A percentile compares a stretch with the other conserved stretches of the same genome.
phyloP scores from a whole-genome alignment of 2,888 invertebrate genomes.

The Strigamia maritima region DNA sequence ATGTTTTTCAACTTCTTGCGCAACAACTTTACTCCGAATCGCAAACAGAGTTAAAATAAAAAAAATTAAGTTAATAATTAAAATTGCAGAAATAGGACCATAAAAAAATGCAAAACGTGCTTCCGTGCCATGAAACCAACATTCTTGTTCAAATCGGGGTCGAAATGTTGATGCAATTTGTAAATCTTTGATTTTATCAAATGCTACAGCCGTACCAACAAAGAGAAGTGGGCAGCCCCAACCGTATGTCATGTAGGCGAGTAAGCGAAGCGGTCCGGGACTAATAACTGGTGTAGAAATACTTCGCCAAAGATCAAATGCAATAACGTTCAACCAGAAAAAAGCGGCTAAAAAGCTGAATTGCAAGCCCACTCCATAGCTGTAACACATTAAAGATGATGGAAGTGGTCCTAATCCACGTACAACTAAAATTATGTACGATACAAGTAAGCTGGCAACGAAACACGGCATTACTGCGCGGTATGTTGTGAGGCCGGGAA shows the following conservation, averaged over 20 bases:
- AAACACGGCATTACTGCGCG: not conserved
- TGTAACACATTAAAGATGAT: not conserved
- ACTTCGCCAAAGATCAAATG: constrained; percentile 25
- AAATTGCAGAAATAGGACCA: too few relatives aligned
- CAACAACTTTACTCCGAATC: too few relatives aligned
- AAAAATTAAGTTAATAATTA: too few relatives aligned
- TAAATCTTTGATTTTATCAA: not conserved
- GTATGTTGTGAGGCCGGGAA: not conserved
- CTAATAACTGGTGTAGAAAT: not conserved
- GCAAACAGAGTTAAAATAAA: too few relatives aligned
- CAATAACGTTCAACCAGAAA: constrained; percentile 34
- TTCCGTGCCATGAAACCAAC: not conserved
- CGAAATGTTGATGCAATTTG: not conserved
- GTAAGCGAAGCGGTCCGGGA: not conserved
- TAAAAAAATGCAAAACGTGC: not conserved
- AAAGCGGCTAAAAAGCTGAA: constrained; percentile 9
- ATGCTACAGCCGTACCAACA: not conserved
- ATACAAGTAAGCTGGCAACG: not conserved
- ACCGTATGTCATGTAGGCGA: not conserved
- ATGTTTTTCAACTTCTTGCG: too few relatives aligned
- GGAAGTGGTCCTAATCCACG: not conserved
- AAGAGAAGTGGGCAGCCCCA: not conserved
- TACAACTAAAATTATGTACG: not conserved
- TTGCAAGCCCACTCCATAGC: not conserved
- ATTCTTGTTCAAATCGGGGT: not conserved